These are phyloP conservation scores for Andrena hattorfiana DNA, from an alignment of 2,888 invertebrate species.

Conservation along the genomic window DNA sequence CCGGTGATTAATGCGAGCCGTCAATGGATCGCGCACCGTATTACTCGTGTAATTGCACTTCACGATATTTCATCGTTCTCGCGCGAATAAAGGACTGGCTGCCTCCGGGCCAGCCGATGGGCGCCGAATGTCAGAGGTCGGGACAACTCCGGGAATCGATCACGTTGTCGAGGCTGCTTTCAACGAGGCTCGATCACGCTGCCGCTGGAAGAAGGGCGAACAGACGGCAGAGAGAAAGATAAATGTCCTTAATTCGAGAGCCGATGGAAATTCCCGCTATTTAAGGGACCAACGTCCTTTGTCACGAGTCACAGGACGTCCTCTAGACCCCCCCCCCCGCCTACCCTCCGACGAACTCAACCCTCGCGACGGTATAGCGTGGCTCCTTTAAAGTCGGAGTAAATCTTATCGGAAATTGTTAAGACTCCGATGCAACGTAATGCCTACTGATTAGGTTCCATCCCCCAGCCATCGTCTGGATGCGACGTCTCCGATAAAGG, in stretches of 20 bases:
- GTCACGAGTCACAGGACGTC: not conserved
- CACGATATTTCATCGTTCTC: constrained; percentile 22
- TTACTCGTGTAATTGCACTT: constrained; percentile 14
- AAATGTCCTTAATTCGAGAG: constrained; percentile 7
- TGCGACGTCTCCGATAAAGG: constrained; percentile 54
- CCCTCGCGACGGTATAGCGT: not conserved
- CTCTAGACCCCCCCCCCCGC: no score
- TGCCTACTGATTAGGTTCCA: constrained; percentile 65
- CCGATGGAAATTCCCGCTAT: not conserved
- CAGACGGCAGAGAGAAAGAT: not conserved
- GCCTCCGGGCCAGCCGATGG: no score
- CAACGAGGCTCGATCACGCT: not conserved
- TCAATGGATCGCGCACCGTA: constrained; percentile 15
- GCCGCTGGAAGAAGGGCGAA: not conserved
- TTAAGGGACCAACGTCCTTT: not conserved
- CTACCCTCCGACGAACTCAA: no score
- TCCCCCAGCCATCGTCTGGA: constrained; percentile 36
- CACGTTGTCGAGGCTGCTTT: not conserved
- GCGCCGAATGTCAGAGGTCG: no score
- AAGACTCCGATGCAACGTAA: constrained; percentile 56
- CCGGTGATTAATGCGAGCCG: constrained; percentile 17
- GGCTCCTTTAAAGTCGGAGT: constrained; percentile 23
- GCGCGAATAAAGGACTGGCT: not conserved
- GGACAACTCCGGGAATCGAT: not conserved
- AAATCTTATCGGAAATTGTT: constrained; percentile 67